Evolutionary conservation across 2,113 vertebrate genomes (phyloP).

Genomic region (Nestor notabilis): DNA sequence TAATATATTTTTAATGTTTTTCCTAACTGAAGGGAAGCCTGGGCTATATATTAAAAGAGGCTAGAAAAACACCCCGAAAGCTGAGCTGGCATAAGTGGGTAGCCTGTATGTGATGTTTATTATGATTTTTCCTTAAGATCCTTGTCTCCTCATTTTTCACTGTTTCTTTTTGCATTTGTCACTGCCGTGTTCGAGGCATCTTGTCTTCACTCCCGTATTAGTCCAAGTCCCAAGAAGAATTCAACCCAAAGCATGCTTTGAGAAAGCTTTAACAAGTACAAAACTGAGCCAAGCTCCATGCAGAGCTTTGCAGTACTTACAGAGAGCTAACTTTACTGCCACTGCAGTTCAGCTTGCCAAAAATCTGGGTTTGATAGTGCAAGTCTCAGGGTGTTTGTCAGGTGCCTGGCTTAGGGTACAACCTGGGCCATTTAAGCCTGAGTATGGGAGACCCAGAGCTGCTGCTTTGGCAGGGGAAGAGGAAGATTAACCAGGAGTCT

Average conservation of each 20-base stretch:
- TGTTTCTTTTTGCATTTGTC: slow-evolving; percentile 39
- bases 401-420: background rate
- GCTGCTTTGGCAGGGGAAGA: background rate
- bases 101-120: slow-evolving; percentile 34
- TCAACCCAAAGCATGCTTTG: background rate
- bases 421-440: accelerated
- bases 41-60: slow-evolving; percentile 54
- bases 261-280: background rate
- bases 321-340: background rate
- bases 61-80: slow-evolving; percentile 44
- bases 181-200: slow-evolving; percentile 17
- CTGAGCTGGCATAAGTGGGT: slow-evolving; percentile 52
- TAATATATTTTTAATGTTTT: slow-evolving; percentile 66
- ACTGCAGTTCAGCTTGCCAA: background rate
- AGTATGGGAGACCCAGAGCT: background rate
- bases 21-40: slow-evolving; percentile 56
- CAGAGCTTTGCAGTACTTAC: background rate
- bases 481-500: background rate
- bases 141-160: slow-evolving; percentile 54
- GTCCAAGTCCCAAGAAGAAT: slow-evolving; percentile 17
- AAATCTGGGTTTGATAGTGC: background rate
- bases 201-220: slow-evolving; percentile 4
- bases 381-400: background rate
- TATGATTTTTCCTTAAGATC: slow-evolving; percentile 53
- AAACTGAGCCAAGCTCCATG: background rate